Percentiles rank a stretch among this genome's conserved stretches.
phyloP scores from a whole-genome alignment of 2,113 vertebrate species.

The Mus pahari region DNA sequence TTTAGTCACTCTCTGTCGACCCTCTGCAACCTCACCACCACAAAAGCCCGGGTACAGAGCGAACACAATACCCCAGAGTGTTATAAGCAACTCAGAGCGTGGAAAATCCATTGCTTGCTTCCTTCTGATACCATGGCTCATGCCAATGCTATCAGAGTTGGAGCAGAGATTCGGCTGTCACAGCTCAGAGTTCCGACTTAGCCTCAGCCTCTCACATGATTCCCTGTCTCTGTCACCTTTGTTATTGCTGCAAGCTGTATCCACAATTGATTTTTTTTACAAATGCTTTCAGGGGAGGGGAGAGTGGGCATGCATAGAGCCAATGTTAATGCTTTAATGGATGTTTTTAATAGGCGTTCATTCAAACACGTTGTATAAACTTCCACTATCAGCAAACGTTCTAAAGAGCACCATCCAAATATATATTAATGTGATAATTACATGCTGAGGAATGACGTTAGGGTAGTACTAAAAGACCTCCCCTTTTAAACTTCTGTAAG shows the following conservation, averaged over 20 bases:
- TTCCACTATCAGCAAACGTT: background rate
- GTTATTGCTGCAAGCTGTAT: constrained; percentile 1
- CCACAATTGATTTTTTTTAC: background rate
- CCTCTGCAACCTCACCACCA: background rate
- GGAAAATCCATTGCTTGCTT: background rate
- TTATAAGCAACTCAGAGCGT: background rate
- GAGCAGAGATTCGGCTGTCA: background rate
- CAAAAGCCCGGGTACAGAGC: background rate
- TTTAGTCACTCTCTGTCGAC: background rate
- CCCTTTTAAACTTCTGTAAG: background rate
- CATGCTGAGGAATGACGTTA: background rate
- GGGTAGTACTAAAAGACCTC: background rate
- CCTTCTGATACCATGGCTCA: background rate
- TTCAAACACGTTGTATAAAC: constrained; percentile 1
- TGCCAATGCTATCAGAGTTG: background rate
- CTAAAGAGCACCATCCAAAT: background rate
- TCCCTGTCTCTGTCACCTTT: constrained; percentile 11
- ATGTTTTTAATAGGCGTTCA: background rate
- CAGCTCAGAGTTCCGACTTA: constrained; percentile 17
- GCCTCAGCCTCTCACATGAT: background rate
- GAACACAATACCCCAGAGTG: background rate
- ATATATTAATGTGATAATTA: background rate
- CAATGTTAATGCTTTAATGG: background rate
- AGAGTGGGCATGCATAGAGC: background rate
- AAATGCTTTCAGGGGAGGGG: background rate